Percentiles rank a stretch among this genome's conserved stretches.
These are phyloP conservation scores for Garra rufa DNA, from an alignment of 2,113 vertebrate genomes.

Conservation along the genomic window DNA sequence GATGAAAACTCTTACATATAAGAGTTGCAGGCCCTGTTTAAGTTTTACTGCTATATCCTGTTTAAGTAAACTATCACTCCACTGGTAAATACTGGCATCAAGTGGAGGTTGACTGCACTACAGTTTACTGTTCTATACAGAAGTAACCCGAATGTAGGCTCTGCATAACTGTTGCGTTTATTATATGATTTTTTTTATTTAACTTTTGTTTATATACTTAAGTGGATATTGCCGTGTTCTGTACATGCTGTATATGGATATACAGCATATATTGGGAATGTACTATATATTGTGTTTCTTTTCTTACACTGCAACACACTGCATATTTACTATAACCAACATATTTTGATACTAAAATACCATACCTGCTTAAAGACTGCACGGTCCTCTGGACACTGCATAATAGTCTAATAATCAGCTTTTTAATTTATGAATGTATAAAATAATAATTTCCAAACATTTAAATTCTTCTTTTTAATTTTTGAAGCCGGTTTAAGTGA, in stretches of 20 bases:
- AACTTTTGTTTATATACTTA: too few species aligned
- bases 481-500: not conserved
- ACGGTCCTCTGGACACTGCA: not conserved
- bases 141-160: not conserved
- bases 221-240: too few species aligned
- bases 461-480: not conserved
- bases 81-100: constrained; percentile 18
- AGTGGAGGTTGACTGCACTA: not conserved
- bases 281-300: too few species aligned
- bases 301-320: too few species aligned
- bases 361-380: not conserved
- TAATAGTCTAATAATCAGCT: not conserved
- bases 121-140: not conserved
- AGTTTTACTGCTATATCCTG: not conserved
- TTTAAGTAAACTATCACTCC: not conserved
- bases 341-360: not conserved
- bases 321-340: not conserved
- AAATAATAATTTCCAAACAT: not conserved
- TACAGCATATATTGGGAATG: too few species aligned
- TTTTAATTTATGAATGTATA: not conserved
- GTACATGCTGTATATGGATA: too few species aligned
- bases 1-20: not conserved
- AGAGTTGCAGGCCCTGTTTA: not conserved
- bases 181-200: too few species aligned
- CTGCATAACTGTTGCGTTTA: not conserved